Evolutionary conservation across 2,113 vertebrate species (phyloP).

Genomic region (Oryzias celebensis): DNA sequence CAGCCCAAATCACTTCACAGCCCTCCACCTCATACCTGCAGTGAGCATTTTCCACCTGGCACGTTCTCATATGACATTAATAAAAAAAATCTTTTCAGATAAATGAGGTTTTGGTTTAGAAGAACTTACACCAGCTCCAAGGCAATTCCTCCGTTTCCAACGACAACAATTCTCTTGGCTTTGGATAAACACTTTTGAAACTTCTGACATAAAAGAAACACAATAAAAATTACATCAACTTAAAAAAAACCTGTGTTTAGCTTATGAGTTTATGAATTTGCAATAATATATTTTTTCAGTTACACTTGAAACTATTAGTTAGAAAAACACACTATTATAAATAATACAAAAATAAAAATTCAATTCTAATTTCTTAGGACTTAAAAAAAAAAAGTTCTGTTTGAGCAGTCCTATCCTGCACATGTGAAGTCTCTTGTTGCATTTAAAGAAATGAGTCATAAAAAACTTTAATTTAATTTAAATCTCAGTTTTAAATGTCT

Average conservation of each 20-base stretch:
- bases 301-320: background rate
- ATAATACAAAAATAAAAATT: too few relatives aligned
- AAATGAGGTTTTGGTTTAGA: background rate
- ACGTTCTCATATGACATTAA: background rate
- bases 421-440: too few relatives aligned
- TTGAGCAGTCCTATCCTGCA: too few relatives aligned
- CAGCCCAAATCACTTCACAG: conserved; percentile 94
- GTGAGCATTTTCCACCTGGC: background rate
- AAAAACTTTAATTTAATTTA: too few relatives aligned
- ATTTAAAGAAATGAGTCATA: too few relatives aligned
- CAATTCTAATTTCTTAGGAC: too few relatives aligned
- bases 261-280: background rate
- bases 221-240: too few relatives aligned
- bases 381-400: too few relatives aligned
- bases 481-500: too few relatives aligned
- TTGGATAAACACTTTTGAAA: conserved; percentile 87
- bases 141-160: conserved; percentile 96
- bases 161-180: conserved; percentile 86
- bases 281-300: background rate
- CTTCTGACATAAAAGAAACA: conserved; percentile 75
- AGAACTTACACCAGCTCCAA: conserved; percentile 92
- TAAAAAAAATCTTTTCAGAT: background rate
- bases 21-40: conserved; percentile 86
- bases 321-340: too few relatives aligned
- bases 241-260: too few relatives aligned